A percentile compares a stretch with the other conserved stretches of the same genome.
Conservation (phyloP, 37 sponge, comb jelly and placozoan species). For the Oopsacas minuta region DNA sequence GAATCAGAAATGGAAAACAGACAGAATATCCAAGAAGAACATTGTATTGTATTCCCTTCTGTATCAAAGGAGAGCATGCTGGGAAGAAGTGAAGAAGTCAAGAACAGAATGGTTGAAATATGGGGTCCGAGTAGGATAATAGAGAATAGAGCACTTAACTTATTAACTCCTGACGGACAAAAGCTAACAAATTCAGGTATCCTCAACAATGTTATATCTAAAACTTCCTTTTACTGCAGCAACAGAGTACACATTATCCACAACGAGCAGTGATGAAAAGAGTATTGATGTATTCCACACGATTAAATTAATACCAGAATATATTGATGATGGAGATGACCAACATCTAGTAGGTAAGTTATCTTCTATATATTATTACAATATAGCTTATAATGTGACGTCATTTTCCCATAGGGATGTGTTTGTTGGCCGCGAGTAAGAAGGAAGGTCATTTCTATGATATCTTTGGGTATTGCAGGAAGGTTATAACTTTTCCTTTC, state of each 20-base stretch:
- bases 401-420: not conserved
- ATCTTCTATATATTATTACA: not conserved
- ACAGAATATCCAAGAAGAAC: not conserved
- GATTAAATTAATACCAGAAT: not conserved
- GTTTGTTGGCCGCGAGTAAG: not conserved
- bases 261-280: not conserved
- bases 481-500: not conserved
- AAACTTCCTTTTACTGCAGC: not conserved
- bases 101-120: not conserved
- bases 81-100: not conserved
- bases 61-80: not conserved
- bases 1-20: not conserved
- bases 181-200: slow-evolving; percentile 2
- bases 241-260: not conserved
- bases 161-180: not conserved
- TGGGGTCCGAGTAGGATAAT: slow-evolving; percentile 6
- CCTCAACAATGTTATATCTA: not conserved
- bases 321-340: not conserved
- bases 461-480: not conserved
- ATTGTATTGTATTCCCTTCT: slow-evolving; percentile 8
- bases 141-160: not conserved
- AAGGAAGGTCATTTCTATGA: slow-evolving; percentile 16
- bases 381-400: not conserved
- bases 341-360: not conserved
- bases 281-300: slow-evolving; percentile 8